Percentiles rank a stretch among this genome's conserved stretches.
These are phyloP conservation scores for Mythimna loreyi DNA, from an alignment of 2,888 invertebrate species.

Conservation along the genomic window DNA sequence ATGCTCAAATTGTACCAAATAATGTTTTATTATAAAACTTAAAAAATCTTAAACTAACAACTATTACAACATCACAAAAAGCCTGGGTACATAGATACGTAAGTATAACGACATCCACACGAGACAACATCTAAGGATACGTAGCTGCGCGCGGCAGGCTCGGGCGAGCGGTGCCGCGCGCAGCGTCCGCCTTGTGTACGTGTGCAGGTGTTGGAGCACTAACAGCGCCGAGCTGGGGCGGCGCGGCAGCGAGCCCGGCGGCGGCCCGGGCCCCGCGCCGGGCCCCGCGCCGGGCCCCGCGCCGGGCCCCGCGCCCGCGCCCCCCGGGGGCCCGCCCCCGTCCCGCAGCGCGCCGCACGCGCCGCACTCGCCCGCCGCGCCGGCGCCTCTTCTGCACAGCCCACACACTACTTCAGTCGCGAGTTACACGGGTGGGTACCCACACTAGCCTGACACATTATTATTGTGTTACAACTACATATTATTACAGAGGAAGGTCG, in stretches of 20 bases:
- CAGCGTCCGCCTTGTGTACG: conserved; percentile 39
- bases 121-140: conserved; percentile 75
- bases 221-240: conserved; percentile 80
- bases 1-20: conserved; percentile 20
- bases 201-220: conserved; percentile 63
- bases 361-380: conserved; percentile 16
- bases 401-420: conserved; percentile 31
- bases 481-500: conserved; percentile 35
- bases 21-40: conserved; percentile 38
- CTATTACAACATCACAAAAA: conserved; percentile 43
- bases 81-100: conserved; percentile 54
- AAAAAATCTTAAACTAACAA: conserved; percentile 27
- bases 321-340: conserved; percentile 54
- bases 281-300: conserved; percentile 38
- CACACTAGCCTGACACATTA: conserved; percentile 11
- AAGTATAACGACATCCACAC: conserved; percentile 66
- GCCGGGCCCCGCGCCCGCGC: conserved; percentile 5
- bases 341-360: conserved; percentile 54
- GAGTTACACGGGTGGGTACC: conserved; percentile 8
- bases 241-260: conserved; percentile 77
- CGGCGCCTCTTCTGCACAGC: conserved; percentile 59
- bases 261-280: conserved; percentile 34
- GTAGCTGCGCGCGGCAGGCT: conserved; percentile 47
- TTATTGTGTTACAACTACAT: conserved; percentile 25
- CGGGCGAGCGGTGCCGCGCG: conserved; percentile 33